These are phyloP conservation scores for Pachliopta kotzebuea DNA, from an alignment of 2,888 invertebrate genomes.

Conservation along the genomic window DNA sequence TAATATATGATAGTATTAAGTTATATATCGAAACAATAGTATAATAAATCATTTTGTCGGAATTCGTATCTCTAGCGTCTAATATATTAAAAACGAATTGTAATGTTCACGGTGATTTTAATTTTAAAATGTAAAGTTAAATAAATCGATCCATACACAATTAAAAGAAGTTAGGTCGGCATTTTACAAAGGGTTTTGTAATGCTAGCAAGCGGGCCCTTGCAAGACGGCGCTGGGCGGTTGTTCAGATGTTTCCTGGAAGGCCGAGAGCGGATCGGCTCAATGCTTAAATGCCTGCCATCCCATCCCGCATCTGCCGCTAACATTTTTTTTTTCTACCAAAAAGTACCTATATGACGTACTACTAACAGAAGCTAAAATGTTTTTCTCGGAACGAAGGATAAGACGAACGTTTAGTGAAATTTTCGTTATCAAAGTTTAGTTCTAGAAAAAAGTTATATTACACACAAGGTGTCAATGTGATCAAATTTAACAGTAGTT, in stretches of 20 bases:
- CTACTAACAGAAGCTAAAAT: slow-evolving; percentile 24
- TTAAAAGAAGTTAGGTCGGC: slow-evolving; percentile 64
- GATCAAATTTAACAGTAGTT: background rate
- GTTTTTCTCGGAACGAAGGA: slow-evolving; percentile 31
- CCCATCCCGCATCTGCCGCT: slow-evolving; percentile 69
- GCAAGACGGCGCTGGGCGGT: slow-evolving; percentile 43
- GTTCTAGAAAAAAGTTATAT: background rate
- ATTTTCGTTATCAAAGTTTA: slow-evolving; percentile 4
- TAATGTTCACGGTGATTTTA: too few species aligned
- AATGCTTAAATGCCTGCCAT: slow-evolving; percentile 49
- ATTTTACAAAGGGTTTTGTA: slow-evolving; percentile 63
- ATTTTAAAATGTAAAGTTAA: background rate
- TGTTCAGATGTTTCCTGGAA: slow-evolving; percentile 70
- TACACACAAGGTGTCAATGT: background rate
- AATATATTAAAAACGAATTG: too few species aligned
- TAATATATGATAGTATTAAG: too few species aligned
- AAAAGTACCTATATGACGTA: slow-evolving; percentile 30
- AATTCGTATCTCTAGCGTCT: too few species aligned
- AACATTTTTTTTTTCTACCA: slow-evolving; percentile 43
- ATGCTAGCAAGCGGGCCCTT: slow-evolving; percentile 36
- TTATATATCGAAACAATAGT: too few species aligned
- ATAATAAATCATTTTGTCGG: too few species aligned
- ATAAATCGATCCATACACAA: slow-evolving; percentile 42
- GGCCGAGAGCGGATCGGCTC: slow-evolving; percentile 62
- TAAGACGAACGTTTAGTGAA: slow-evolving; percentile 3